Base-by-base conservation (phyloP, 2,113 vertebrate genomes). In the Hippocampus abdominalis region DNA sequence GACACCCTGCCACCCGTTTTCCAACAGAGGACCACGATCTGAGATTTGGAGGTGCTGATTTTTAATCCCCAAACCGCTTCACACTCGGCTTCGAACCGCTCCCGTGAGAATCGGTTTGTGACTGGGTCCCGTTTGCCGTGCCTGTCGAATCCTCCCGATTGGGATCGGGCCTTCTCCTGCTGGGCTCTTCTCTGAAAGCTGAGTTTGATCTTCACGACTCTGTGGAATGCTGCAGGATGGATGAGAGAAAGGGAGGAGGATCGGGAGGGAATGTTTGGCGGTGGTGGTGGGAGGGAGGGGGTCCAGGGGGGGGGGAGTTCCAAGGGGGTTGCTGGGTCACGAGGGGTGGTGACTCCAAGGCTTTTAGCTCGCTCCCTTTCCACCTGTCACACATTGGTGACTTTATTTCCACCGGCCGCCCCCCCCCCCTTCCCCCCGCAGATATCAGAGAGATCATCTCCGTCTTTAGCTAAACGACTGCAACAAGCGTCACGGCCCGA, bases 401-500 rank as follows among this genome's bases (percentile, higher is more conserved):
- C 85, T 89, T 89, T 79, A 89, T 90, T 85, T 82, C 51, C 53
- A 72, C 56, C 72, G 48, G 25, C 54, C 70, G 23, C 18, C 46
- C 71, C 59, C 73, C 81, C 78, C 81, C 79, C 23, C 64, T 81
- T 75, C n/a, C 64, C 83, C 77, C 21, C 54, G 51, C 62, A 70
- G 64, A 79, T 80, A 82, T 83, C 82, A 81, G 78, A 87, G 81
- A 64, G 74, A 82, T 90, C 76, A 78, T 74, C 80, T 76, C 64
- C 67, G 46, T 84, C 84, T 89, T 81, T 81, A 72, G 39, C 84
- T 92, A 91, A 92, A 91, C 71, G 82, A 83, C 86, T 91, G 88
- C 91, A 92, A 92, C 90, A 92, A 82, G 90, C 87, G 81, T 91
- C 36, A 42, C 84, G 64, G 80, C 74, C 88, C 71, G 46, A 77